phyloP scores from a whole-genome alignment of 2,113 vertebrate genomes.

The Mastomys coucha region DNA sequence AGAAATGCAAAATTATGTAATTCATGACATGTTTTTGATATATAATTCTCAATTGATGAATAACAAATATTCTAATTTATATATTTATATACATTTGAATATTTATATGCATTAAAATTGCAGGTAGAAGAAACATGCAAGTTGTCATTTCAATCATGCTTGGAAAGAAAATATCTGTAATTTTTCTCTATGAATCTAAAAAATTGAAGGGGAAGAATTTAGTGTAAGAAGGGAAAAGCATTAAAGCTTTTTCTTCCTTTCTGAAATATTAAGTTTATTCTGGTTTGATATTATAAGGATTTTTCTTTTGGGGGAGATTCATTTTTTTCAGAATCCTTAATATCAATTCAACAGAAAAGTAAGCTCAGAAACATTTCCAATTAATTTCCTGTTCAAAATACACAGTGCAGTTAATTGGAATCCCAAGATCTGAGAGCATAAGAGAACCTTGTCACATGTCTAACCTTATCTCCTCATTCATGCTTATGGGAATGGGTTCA shows the following conservation, averaged over 20 bases:
- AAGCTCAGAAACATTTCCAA: not conserved
- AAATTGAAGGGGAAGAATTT: not conserved
- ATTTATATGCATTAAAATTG: not conserved
- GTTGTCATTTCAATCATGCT: not conserved
- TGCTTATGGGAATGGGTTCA: conserved; percentile 33
- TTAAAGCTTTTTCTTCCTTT: not conserved
- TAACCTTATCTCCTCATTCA: conserved; percentile 31
- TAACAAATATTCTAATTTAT: not conserved
- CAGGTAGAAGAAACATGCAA: not conserved
- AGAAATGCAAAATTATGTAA: not conserved
- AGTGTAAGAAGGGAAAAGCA: not conserved
- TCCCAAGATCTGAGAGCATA: conserved; percentile 26
- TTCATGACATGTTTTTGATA: not conserved
- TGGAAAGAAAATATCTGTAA: not conserved
- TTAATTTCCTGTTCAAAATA: conserved; percentile 48
- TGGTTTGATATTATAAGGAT: not conserved
- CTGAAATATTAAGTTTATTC: not conserved
- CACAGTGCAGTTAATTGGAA: conserved; percentile 32
- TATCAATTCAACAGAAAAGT: conserved; percentile 38
- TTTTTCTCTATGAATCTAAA: not conserved
- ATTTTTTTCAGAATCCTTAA: not conserved
- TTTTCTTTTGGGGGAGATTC: not conserved
- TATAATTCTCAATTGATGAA: not conserved
- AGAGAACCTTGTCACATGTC: not conserved
- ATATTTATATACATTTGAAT: not conserved